phyloP scores from a whole-genome alignment of 2,113 vertebrate genomes.

The Proteles cristata region DNA sequence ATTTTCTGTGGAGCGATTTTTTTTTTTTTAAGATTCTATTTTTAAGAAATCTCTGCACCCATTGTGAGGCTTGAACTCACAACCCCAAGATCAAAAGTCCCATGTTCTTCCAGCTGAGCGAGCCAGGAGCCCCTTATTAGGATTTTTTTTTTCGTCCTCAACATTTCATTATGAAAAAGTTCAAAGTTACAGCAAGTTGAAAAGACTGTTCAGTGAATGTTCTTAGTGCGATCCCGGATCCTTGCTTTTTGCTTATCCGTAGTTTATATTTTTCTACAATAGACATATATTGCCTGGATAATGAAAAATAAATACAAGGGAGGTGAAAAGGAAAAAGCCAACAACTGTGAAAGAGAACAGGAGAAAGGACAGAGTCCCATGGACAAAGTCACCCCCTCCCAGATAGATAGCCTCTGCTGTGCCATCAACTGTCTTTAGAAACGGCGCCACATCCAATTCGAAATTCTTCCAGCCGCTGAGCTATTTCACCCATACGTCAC shows the following conservation, averaged over 20 bases:
- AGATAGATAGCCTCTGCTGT: background rate
- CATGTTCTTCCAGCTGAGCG: background rate
- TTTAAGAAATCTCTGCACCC: background rate
- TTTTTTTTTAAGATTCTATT: background rate
- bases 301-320: background rate
- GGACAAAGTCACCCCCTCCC: background rate
- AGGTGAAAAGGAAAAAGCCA: too few relatives aligned
- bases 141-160: background rate
- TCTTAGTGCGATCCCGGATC: background rate
- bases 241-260: background rate
- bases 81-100: background rate
- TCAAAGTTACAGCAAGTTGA: background rate
- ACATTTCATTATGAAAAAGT: background rate
- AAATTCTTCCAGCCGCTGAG: background rate
- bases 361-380: background rate
- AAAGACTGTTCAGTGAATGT: background rate
- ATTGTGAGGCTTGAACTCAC: background rate
- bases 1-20: background rate
- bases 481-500: accelerated
- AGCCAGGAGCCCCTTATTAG: background rate
- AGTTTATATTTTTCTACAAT: background rate
- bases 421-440: background rate
- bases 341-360: background rate
- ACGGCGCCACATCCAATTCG: background rate
- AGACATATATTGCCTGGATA: background rate